Conservation (phyloP, 2,888 invertebrate species). For the Scaptomyza reducta region DNA sequence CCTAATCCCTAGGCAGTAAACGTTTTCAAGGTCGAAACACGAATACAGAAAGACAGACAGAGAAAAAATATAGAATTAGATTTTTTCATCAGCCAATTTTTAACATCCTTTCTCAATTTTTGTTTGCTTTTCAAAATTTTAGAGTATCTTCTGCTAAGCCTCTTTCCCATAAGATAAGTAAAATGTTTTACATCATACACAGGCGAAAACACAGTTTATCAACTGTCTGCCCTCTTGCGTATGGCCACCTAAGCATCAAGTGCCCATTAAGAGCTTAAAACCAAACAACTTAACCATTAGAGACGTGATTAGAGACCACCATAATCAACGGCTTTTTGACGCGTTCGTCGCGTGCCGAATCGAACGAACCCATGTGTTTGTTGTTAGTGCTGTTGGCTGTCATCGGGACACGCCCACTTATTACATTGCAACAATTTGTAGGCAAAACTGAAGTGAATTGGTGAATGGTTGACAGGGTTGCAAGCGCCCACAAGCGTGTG, state of each 20-base stretch:
- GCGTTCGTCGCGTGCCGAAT: constrained; percentile 59
- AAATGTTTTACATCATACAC: not conserved
- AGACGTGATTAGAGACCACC: constrained; percentile 56
- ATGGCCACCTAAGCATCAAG: constrained; percentile 61
- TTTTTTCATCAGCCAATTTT: no score
- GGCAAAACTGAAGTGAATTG: constrained; percentile 55
- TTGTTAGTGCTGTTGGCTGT: constrained; percentile 43
- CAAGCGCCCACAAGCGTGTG: constrained; percentile 80
- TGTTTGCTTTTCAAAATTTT: not conserved
- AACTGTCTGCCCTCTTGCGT: not conserved
- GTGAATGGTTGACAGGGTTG: constrained; percentile 35
- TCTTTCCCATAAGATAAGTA: not conserved
- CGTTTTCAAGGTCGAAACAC: no score
- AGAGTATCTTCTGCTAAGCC: not conserved
- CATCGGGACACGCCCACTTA: constrained; percentile 70
- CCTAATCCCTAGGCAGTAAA: no score
- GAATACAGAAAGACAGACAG: no score
- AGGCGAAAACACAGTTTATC: constrained; percentile 3
- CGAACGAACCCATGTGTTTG: constrained; percentile 21
- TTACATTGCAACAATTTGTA: constrained; percentile 69
- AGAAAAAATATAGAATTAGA: no score
- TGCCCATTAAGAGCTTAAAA: constrained; percentile 75
- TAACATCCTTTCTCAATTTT: no score
- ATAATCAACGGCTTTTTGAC: constrained; percentile 79
- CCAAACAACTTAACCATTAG: constrained; percentile 63